Evolutionary conservation across 1,140 invertebrate genomes (phyloP).

Genomic region (Drosophila lowei): DNA sequence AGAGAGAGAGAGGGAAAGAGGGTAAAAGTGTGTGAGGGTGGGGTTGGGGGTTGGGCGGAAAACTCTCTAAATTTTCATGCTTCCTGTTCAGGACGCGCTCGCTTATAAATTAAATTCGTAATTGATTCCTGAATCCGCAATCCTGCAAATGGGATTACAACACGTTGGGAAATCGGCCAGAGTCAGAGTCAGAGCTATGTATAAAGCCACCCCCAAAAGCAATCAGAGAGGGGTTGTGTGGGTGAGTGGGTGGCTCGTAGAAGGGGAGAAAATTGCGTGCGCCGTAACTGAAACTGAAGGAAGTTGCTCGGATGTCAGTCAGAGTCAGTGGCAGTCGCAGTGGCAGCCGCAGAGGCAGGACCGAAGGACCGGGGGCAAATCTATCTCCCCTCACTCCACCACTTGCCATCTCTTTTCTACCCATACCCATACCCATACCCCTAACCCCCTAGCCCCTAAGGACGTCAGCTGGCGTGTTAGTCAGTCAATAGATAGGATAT

Average conservation of each 20-base stretch:
- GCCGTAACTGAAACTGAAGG: slow-evolving; percentile 60
- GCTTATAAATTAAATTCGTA: slow-evolving; percentile 80
- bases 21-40: no score
- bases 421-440: neutral
- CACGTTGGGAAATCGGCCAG: slow-evolving; percentile 71
- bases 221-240: slow-evolving; percentile 9
- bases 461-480: slow-evolving; percentile 72
- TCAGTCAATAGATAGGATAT: slow-evolving; percentile 65
- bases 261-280: slow-evolving; percentile 71
- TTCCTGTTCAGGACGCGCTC: slow-evolving; percentile 52
- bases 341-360: slow-evolving; percentile 2
- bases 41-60: neutral
- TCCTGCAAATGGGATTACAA: slow-evolving; percentile 81
- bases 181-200: neutral
- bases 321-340: slow-evolving; percentile 6
- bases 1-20: no score
- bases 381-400: no score
- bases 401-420: no score
- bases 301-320: slow-evolving; percentile 52
- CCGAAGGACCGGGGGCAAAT: no score
- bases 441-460: neutral
- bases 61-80: slow-evolving; percentile 46
- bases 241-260: neutral
- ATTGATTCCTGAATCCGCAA: slow-evolving; percentile 81
- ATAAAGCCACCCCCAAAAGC: slow-evolving; percentile 38